Evolutionary conservation across 2,113 vertebrate genomes (phyloP).

Genomic region (Megaceryle torquata): DNA sequence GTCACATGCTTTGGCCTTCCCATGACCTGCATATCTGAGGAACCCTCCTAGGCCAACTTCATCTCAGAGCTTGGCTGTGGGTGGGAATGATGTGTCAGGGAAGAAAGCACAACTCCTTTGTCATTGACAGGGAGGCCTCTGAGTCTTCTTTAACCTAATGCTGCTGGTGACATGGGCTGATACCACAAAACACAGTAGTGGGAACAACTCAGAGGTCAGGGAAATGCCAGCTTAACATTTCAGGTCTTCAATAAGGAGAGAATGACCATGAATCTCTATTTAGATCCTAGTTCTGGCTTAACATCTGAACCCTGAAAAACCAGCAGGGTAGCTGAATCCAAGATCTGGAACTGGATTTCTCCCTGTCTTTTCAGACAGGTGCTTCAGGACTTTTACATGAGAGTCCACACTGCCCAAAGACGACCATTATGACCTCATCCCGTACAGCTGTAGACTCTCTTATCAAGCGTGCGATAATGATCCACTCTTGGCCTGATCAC

Average conservation of each 20-base stretch:
- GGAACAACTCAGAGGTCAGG: not conserved
- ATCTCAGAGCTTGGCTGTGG: not conserved
- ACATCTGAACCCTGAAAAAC: not conserved
- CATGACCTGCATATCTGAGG: not conserved
- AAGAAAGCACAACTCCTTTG: not conserved
- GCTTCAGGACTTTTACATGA: not conserved
- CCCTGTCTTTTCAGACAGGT: not conserved
- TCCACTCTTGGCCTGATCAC: not conserved
- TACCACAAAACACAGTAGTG: not conserved
- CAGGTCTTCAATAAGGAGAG: not conserved
- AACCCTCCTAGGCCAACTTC: not conserved
- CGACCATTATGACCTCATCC: not conserved
- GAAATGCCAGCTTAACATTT: not conserved
- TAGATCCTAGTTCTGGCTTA: not conserved
- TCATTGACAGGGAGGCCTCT: not conserved
- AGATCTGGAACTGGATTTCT: not conserved
- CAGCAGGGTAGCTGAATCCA: not conserved
- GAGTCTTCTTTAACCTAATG: not conserved
- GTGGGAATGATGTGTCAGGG: rapidly evolving
- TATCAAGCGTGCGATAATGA: not conserved
- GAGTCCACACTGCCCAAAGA: not conserved
- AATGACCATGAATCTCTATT: not conserved
- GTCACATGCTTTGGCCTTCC: not conserved
- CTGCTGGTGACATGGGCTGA: not conserved
- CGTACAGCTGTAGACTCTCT: not conserved